These are phyloP conservation scores for Achroia grisella DNA, from an alignment of 1,140 invertebrate species.

Conservation along the genomic window DNA sequence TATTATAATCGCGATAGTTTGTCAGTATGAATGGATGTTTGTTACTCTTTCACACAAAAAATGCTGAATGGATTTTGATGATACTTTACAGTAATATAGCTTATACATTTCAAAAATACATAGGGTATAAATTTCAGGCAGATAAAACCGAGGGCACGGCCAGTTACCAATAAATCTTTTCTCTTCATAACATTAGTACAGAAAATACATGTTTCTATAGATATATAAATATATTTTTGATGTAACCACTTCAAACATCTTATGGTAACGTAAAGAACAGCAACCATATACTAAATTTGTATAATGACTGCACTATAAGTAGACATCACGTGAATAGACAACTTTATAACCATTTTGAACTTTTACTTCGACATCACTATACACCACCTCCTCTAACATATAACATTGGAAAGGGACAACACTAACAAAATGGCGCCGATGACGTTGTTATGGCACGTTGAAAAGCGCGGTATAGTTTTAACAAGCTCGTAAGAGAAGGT, in stretches of 20 bases:
- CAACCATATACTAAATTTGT: conserved; percentile 1
- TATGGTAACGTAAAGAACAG: conserved; percentile 3
- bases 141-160: too few relatives aligned
- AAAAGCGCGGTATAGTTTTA: conserved; percentile 11
- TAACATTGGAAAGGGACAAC: conserved; percentile 13
- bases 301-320: conserved; percentile 17
- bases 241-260: conserved; percentile 7
- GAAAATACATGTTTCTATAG: too few relatives aligned
- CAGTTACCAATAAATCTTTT: too few relatives aligned
- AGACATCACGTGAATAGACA: conserved; percentile 31
- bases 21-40: too few relatives aligned
- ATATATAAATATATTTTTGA: conserved; percentile 10
- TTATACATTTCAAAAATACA: too few relatives aligned
- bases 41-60: too few relatives aligned
- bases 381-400: conserved; percentile 11
- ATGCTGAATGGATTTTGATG: too few relatives aligned
- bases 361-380: conserved; percentile 10
- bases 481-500: conserved; percentile 24
- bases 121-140: too few relatives aligned
- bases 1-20: too few relatives aligned
- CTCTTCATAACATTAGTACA: too few relatives aligned
- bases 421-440: conserved; percentile 19
- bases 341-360: conserved; percentile 30
- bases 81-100: too few relatives aligned
- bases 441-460: conserved; percentile 19